Evolutionary conservation across 2,888 invertebrate species (phyloP).

Genomic region (Chesias legatella): DNA sequence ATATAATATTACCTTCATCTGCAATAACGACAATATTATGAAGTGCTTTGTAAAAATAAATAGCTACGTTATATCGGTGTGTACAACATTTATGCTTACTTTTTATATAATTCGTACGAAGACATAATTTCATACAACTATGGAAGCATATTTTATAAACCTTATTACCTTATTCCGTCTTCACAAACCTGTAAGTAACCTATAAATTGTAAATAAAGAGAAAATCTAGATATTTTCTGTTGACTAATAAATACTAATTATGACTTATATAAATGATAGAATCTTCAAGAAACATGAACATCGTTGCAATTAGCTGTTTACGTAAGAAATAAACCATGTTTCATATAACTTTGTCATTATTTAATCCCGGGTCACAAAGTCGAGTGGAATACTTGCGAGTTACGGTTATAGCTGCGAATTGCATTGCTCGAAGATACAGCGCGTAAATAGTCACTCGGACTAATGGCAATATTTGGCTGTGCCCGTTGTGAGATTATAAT

Average conservation of each 20-base stretch:
- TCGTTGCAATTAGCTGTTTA: slow-evolving; percentile 65
- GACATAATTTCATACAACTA: neutral
- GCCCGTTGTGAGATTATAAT: no score
- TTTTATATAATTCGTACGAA: no score
- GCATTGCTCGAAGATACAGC: slow-evolving; percentile 1
- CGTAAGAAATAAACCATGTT: slow-evolving; percentile 65
- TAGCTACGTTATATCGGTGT: slow-evolving; percentile 18
- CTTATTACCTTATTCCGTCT: slow-evolving; percentile 4
- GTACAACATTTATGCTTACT: neutral
- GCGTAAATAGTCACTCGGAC: no score
- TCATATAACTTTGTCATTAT: slow-evolving; percentile 37
- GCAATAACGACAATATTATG: slow-evolving; percentile 67
- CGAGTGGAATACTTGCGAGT: slow-evolving; percentile 2
- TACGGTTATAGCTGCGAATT: slow-evolving; percentile 1
- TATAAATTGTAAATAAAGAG: slow-evolving; percentile 32
- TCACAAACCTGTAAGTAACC: slow-evolving; percentile 2
- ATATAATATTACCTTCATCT: slow-evolving; percentile 22
- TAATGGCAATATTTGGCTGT: no score
- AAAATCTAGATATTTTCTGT: slow-evolving; percentile 19
- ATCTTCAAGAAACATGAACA: slow-evolving; percentile 25
- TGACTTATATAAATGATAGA: slow-evolving; percentile 1
- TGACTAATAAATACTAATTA: slow-evolving; percentile 9
- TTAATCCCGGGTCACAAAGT: slow-evolving; percentile 12
- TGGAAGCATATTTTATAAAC: slow-evolving; percentile 1
- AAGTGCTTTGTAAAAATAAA: slow-evolving; percentile 63